phyloP scores from a whole-genome alignment of 2,797 vertebrate genomes.

The Anguilla pacifica region DNA sequence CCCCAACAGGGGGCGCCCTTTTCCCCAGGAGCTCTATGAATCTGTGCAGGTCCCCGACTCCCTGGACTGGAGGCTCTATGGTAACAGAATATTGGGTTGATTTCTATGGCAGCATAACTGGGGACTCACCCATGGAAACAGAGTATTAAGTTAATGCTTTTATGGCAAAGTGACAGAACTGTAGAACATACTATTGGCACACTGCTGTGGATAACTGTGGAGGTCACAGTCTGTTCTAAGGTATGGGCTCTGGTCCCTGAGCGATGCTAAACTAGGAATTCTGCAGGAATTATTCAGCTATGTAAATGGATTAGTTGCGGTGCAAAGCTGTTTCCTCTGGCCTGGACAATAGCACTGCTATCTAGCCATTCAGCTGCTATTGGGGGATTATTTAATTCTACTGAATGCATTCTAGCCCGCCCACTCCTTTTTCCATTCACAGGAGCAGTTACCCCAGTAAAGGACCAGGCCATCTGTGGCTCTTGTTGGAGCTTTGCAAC shows the following conservation, averaged over 20 bases:
- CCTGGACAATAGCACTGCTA: background rate
- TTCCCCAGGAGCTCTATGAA: conserved; percentile 56
- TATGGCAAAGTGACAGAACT: background rate
- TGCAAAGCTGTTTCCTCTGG: background rate
- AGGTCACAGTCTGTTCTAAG: background rate
- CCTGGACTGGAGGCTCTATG: conserved; percentile 77
- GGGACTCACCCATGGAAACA: background rate
- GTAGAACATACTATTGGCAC: background rate
- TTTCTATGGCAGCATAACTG: background rate
- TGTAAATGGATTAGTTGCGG: background rate
- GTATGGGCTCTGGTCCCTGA: background rate
- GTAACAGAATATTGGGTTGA: conserved; percentile 47
- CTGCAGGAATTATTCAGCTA: background rate
- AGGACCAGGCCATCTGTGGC: conserved; percentile 79
- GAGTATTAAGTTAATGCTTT: background rate
- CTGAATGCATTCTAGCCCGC: background rate
- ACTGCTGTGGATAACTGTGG: background rate
- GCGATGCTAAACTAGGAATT: background rate
- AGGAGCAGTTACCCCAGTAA: conserved; percentile 79
- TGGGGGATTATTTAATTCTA: background rate
- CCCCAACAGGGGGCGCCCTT: conserved; percentile 68
- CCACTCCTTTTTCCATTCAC: background rate
- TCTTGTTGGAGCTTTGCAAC: conserved; percentile 81
- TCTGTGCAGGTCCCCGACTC: conserved; percentile 67
- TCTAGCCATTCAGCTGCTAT: background rate